phyloP scores from a whole-genome alignment of 2,888 invertebrate species.

The Conchocele bisecta region DNA sequence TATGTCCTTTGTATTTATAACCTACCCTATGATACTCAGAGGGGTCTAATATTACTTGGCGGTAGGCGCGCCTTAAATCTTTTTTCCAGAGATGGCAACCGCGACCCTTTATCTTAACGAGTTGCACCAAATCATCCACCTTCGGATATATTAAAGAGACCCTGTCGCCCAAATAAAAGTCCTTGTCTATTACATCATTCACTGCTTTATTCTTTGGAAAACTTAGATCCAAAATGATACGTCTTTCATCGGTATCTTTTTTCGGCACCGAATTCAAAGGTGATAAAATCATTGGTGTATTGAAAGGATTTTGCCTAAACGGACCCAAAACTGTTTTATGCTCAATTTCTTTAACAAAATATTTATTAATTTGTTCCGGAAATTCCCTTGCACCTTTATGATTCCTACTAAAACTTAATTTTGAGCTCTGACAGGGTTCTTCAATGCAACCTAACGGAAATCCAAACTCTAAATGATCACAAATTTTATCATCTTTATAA shows the following conservation, averaged over 20 bases:
- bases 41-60: slow-evolving; percentile 2
- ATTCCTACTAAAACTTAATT: neutral
- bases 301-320: slow-evolving; percentile 2
- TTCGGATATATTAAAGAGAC: slow-evolving; percentile 1
- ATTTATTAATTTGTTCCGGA: neutral
- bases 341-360: slow-evolving; percentile 1
- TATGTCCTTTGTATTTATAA: neutral
- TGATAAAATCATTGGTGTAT: neutral
- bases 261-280: slow-evolving; percentile 17
- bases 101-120: neutral
- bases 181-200: slow-evolving; percentile 3
- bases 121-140: neutral
- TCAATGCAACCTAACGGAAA: slow-evolving; percentile 5
- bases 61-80: neutral
- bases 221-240: slow-evolving; percentile 9
- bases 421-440: neutral
- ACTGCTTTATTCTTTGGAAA: neutral
- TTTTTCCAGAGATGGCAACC: slow-evolving; percentile 1
- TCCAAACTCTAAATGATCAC: slow-evolving; percentile 8
- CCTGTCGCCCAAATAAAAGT: slow-evolving; percentile 1
- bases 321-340: slow-evolving; percentile 4
- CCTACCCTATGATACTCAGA: neutral
- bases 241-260: neutral
- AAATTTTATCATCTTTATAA: neutral
- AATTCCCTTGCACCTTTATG: neutral